These are phyloP conservation scores for Margaritifera margaritifera DNA, from an alignment of 2,888 invertebrate genomes.

Conservation along the genomic window DNA sequence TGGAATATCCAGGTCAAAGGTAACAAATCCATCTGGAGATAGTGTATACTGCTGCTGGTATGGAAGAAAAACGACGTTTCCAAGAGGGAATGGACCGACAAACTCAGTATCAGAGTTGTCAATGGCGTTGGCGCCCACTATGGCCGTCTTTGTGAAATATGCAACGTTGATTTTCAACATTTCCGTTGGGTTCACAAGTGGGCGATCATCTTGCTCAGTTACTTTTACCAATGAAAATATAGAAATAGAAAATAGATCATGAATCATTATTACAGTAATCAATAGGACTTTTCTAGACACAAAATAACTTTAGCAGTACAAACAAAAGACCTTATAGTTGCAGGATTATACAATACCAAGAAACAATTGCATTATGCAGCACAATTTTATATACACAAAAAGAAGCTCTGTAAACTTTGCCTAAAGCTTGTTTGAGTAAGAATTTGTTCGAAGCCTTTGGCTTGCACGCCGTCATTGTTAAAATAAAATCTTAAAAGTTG, in stretches of 20 bases:
- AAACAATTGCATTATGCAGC: too few species aligned
- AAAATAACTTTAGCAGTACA: too few species aligned
- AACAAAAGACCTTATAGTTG: too few species aligned
- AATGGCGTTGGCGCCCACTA: background rate
- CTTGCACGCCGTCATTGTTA: too few species aligned
- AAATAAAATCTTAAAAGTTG: too few species aligned
- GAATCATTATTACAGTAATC: too few species aligned
- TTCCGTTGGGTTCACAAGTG: constrained; percentile 24
- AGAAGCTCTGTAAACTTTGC: too few species aligned
- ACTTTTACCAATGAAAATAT: constrained; percentile 39
- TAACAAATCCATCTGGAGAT: constrained; percentile 26
- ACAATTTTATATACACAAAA: too few species aligned
- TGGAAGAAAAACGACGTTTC: constrained; percentile 15
- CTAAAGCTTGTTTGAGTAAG: too few species aligned
- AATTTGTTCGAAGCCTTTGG: too few species aligned
- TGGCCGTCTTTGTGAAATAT: constrained; percentile 31
- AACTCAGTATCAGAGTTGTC: constrained; percentile 3
- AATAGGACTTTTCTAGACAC: too few species aligned
- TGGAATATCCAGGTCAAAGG: constrained; percentile 31
- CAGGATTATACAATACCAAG: too few species aligned
- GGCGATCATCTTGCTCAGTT: constrained; percentile 43
- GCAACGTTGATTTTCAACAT: constrained; percentile 33
- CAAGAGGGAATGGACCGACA: constrained; percentile 26
- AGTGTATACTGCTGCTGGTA: constrained; percentile 11
- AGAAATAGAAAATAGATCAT: background rate